phyloP scores from a whole-genome alignment of 2,888 invertebrate genomes.

The Lithophane socia region DNA sequence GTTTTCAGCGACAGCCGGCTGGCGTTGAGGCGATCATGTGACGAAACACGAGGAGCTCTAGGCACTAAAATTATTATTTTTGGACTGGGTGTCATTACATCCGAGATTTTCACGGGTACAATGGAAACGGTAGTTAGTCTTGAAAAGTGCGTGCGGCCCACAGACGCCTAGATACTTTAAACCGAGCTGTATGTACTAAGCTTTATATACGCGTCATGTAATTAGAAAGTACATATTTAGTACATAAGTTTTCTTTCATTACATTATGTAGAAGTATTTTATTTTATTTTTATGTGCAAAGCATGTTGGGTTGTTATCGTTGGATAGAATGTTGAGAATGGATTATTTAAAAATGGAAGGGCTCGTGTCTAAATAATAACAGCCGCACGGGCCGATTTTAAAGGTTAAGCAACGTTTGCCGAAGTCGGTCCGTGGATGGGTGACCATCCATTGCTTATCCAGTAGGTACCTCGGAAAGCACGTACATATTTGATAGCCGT shows the following conservation, averaged over 20 bases:
- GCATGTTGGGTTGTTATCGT: background rate
- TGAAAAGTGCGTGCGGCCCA: slow-evolving; percentile 60
- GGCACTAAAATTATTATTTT: no score
- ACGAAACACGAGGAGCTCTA: no score
- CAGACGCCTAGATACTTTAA: slow-evolving; percentile 21
- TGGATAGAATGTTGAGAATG: background rate
- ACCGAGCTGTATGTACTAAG: slow-evolving; percentile 20
- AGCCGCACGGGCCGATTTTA: no score
- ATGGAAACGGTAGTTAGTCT: slow-evolving; percentile 52
- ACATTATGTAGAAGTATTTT: slow-evolving; percentile 4
- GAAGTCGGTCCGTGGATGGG: no score
- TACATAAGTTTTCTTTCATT: slow-evolving; percentile 24
- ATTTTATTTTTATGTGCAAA: slow-evolving; percentile 6
- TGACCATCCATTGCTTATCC: no score
- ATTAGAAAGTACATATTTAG: slow-evolving; percentile 20
- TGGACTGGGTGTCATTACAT: no score
- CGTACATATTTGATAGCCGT: no score
- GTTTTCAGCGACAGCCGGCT: no score
- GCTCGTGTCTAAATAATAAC: no score
- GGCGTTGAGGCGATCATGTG: no score
- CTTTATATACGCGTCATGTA: slow-evolving; percentile 31
- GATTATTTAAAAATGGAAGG: background rate
- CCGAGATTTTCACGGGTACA: background rate
- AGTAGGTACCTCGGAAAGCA: no score
- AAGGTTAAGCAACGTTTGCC: no score